phyloP scores from a whole-genome alignment of 2,888 invertebrate species.

The Hyposoter dolosus region DNA sequence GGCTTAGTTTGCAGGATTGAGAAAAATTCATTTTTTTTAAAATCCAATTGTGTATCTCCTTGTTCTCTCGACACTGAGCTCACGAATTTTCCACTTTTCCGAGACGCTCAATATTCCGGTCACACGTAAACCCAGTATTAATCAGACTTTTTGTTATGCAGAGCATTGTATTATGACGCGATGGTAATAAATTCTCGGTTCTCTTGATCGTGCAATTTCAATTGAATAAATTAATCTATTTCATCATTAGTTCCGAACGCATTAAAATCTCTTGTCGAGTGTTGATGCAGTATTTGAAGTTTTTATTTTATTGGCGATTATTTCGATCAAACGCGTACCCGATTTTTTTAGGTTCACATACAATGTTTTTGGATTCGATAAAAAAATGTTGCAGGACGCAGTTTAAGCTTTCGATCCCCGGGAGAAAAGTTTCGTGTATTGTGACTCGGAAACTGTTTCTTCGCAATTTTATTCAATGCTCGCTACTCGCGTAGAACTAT shows the following conservation, averaged over 20 bases:
- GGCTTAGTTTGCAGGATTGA: background rate
- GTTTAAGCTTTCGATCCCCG: background rate
- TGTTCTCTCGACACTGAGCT: background rate
- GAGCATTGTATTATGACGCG: background rate
- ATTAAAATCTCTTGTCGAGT: too few relatives aligned
- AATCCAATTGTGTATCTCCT: background rate
- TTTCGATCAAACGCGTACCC: background rate
- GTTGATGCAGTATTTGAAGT: too few relatives aligned
- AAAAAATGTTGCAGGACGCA: background rate
- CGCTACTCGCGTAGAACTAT: background rate
- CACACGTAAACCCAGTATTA: background rate
- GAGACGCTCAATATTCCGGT: background rate
- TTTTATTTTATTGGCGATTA: background rate
- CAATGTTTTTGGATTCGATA: background rate
- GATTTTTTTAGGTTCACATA: background rate
- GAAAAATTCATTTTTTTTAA: background rate
- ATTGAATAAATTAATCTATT: background rate
- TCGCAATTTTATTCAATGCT: constrained; percentile 6
- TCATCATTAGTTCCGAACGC: background rate
- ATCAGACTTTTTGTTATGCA: background rate
- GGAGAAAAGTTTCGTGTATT: background rate
- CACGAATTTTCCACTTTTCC: background rate
- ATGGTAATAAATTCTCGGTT: background rate
- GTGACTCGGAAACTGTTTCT: background rate
- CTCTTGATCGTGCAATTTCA: background rate